Conservation (phyloP, 1,140 invertebrate species). For the Metopolophium dirhodum region DNA sequence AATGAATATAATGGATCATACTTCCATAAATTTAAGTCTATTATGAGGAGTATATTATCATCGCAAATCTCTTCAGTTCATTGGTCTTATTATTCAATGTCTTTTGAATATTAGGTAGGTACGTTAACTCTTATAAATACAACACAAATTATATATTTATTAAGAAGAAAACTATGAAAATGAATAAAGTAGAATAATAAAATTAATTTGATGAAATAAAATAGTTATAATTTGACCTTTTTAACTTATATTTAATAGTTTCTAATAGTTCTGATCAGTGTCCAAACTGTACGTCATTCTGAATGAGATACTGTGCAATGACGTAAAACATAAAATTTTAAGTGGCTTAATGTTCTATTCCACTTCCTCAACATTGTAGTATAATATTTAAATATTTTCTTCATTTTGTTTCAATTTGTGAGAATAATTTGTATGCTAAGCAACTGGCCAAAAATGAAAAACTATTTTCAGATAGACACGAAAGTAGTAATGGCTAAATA, state of each 20-base stretch:
- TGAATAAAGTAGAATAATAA: background rate
- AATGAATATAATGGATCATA: background rate
- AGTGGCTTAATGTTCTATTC: background rate
- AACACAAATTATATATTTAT: background rate
- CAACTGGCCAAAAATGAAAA: background rate
- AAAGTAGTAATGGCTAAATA: background rate
- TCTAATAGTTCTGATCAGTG: background rate
- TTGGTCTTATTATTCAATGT: background rate
- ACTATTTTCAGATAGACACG: background rate
- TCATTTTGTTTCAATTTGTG: constrained; percentile 14
- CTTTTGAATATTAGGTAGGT: background rate
- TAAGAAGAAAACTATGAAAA: background rate
- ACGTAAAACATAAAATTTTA: background rate
- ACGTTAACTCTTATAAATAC: background rate
- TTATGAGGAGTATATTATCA: background rate
- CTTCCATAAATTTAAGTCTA: background rate
- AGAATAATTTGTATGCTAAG: background rate
- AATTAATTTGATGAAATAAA: background rate
- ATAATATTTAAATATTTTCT: background rate
- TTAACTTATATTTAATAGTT: background rate
- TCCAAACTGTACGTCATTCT: background rate
- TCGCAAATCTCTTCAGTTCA: background rate
- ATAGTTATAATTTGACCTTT: background rate
- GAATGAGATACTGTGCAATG: background rate
- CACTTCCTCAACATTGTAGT: background rate